Percentiles rank a stretch among this genome's conserved stretches.
These are phyloP conservation scores for Todiramphus chloris DNA, from an alignment of 2,113 vertebrate genomes.

Conservation along the genomic window DNA sequence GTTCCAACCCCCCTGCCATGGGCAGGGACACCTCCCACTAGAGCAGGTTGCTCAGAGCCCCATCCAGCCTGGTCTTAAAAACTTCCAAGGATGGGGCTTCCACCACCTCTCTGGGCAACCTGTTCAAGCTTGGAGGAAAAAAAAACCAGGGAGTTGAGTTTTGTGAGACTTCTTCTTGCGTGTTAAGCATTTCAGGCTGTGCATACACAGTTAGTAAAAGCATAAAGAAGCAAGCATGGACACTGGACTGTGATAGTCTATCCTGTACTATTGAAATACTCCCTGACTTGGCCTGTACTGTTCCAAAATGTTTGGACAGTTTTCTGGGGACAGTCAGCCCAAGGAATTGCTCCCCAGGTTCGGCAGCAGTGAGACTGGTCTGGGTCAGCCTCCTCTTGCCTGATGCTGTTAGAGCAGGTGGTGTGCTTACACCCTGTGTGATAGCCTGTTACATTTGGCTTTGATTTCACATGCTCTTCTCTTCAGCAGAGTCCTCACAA, in stretches of 20 bases:
- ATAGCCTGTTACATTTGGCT: fast-evolving
- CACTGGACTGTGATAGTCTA: neutral
- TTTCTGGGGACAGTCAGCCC: neutral
- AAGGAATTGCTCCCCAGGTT: neutral
- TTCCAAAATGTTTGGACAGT: neutral
- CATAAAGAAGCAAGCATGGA: neutral
- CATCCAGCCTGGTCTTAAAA: no score
- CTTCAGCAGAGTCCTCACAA: neutral
- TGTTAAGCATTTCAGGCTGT: neutral
- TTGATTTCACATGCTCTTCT: fast-evolving
- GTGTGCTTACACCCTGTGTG: fast-evolving
- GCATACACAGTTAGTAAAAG: fast-evolving
- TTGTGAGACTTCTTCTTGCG: neutral
- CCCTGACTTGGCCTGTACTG: neutral
- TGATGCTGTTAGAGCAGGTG: fast-evolving
- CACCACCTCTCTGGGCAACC: no score
- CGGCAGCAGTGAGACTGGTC: neutral
- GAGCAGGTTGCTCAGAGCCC: no score
- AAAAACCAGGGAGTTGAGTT: neutral
- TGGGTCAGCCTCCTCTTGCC: neutral
- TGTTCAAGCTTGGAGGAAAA: neutral
- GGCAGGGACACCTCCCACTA: no score
- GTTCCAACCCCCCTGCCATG: no score
- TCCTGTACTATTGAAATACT: neutral
- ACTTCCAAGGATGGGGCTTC: no score